phyloP scores from a whole-genome alignment of 2,888 invertebrate species.

The Drosophila colorata region DNA sequence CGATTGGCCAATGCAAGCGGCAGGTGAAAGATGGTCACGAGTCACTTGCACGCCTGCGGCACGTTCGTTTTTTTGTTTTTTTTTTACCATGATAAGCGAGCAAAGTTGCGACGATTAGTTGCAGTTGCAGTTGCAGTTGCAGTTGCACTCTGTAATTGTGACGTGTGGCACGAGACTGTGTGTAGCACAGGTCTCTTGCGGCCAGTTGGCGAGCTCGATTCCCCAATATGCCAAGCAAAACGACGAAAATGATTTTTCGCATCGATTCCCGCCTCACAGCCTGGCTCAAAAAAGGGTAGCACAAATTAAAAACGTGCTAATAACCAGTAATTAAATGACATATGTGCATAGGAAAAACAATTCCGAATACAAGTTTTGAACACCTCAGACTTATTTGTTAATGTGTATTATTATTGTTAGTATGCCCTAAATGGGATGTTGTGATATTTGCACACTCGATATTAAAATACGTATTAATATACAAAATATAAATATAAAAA shows the following conservation, averaged over 20 bases:
- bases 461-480: no score
- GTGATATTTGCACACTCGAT: not conserved
- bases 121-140: conserved; percentile 36
- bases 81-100: conserved; percentile 17
- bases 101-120: conserved; percentile 32
- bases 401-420: no score
- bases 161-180: conserved; percentile 49
- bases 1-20: conserved; percentile 36
- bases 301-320: conserved; percentile 67
- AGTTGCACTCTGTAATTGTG: conserved; percentile 33
- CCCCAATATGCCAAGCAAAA: conserved; percentile 31
- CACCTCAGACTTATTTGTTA: not conserved
- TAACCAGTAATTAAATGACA: conserved; percentile 33
- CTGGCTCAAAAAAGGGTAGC: no score
- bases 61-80: not conserved
- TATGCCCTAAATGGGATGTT: not conserved
- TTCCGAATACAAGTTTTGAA: not conserved
- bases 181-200: not conserved
- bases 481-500: no score
- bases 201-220: conserved; percentile 21
- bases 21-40: conserved; percentile 41
- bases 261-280: not conserved
- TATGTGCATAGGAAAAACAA: conserved; percentile 8
- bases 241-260: conserved; percentile 34
- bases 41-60: conserved; percentile 4